phyloP scores from a whole-genome alignment of 2,113 vertebrate genomes.

The Pteruthius melanotis region DNA sequence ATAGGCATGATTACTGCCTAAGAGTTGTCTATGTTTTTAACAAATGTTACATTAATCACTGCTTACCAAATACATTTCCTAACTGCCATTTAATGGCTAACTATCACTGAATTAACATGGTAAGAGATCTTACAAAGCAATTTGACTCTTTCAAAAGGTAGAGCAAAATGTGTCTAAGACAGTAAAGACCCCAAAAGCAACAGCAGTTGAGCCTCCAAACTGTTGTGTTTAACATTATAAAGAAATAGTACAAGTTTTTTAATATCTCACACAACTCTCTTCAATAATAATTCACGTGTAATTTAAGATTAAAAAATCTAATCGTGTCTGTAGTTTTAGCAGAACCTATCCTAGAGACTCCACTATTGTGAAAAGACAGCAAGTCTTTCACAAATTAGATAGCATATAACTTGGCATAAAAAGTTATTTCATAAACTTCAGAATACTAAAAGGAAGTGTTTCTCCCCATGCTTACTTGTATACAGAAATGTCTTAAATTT shows the following conservation, averaged over 20 bases:
- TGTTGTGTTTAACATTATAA: not conserved
- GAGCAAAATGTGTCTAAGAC: not conserved
- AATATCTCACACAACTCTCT: not conserved
- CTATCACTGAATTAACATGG: not conserved
- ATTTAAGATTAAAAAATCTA: not conserved
- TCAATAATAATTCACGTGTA: not conserved
- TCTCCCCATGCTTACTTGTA: not conserved
- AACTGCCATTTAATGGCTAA: not conserved
- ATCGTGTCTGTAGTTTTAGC: not conserved
- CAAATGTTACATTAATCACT: not conserved
- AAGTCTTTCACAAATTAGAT: not conserved
- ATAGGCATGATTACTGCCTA: not conserved
- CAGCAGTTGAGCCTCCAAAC: not conserved
- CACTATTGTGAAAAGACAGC: not conserved
- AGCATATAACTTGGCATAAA: not conserved
- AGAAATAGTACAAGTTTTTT: not conserved
- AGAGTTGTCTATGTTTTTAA: not conserved
- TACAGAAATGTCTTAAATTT: not conserved
- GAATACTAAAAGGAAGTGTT: not conserved
- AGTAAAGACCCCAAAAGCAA: not conserved
- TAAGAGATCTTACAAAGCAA: not conserved
- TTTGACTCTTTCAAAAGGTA: not conserved
- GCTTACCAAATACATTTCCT: not conserved
- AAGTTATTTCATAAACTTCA: not conserved
- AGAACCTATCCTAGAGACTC: not conserved